Evolutionary conservation across 1,140 invertebrate genomes (phyloP).

Genomic region (Drosophila biarmipes): DNA sequence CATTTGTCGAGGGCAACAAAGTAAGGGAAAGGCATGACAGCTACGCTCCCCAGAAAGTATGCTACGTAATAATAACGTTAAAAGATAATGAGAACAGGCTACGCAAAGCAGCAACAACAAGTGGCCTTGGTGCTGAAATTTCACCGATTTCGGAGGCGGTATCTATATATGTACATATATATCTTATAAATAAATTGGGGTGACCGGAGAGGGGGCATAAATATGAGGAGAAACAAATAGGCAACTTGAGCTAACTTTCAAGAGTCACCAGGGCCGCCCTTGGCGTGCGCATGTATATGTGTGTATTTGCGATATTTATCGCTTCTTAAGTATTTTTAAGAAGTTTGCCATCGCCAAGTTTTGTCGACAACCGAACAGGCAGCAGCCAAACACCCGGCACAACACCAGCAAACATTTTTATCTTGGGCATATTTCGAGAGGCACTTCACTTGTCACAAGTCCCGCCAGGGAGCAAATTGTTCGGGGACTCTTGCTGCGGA

Average conservation of each 20-base stretch:
- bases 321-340: conserved; percentile 81
- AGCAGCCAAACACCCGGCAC: conserved; percentile 47
- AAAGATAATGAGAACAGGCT: conserved; percentile 68
- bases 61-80: conserved; percentile 76
- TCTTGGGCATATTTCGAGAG: conserved; percentile 73
- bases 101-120: conserved; percentile 43
- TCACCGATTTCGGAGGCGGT: not conserved
- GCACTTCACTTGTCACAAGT: conserved; percentile 72
- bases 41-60: conserved; percentile 51
- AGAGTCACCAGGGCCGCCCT: conserved; percentile 54
- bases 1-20: conserved; percentile 35
- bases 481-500: not conserved
- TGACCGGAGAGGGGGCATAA: not conserved
- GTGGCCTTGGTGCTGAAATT: conserved; percentile 41
- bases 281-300: conserved; percentile 23
- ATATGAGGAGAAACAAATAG: conserved; percentile 67
- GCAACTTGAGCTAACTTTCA: conserved; percentile 73
- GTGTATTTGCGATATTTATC: conserved; percentile 71
- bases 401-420: conserved; percentile 70
- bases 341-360: conserved; percentile 75
- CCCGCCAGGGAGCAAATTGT: conserved; percentile 25
- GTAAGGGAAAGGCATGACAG: conserved; percentile 32
- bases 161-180: conserved; percentile 1
- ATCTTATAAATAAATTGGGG: not conserved
- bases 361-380: conserved; percentile 37